Evolutionary conservation across 2,888 invertebrate species (phyloP).

Genomic region (Oeneis ivallda): DNA sequence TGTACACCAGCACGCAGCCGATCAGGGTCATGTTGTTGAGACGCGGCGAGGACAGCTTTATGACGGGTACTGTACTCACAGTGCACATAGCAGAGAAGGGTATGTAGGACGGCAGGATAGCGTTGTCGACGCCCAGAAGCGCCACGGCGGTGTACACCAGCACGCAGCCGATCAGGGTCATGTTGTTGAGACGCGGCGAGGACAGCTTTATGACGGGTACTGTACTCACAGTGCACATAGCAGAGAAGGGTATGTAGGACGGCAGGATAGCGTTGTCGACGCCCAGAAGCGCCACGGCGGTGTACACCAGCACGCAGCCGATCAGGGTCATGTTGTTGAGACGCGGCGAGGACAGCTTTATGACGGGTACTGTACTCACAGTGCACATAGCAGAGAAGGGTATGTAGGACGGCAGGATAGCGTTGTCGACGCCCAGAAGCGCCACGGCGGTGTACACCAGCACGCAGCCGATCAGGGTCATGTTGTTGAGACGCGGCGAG

Average conservation of each 20-base stretch:
- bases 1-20: conserved; percentile 94
- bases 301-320: conserved; percentile 95
- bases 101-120: conserved; percentile 84
- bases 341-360: conserved; percentile 95
- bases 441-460: conserved; percentile 95
- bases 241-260: conserved; percentile 86
- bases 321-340: conserved; percentile 95
- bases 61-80: conserved; percentile 83
- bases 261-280: conserved; percentile 91
- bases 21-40: conserved; percentile 95
- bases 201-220: conserved; percentile 87
- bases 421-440: conserved; percentile 91
- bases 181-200: conserved; percentile 95
- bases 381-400: conserved; percentile 92
- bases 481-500: conserved; percentile 95
- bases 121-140: conserved; percentile 91
- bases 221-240: conserved; percentile 91
- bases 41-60: conserved; percentile 95
- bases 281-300: conserved; percentile 92
- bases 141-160: conserved; percentile 94
- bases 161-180: conserved; percentile 94
- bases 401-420: conserved; percentile 85
- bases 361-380: conserved; percentile 80
- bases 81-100: conserved; percentile 81
- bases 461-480: conserved; percentile 94